Base-by-base conservation (phyloP, 2,888 invertebrate species). In the Diarsia dahlii region DNA sequence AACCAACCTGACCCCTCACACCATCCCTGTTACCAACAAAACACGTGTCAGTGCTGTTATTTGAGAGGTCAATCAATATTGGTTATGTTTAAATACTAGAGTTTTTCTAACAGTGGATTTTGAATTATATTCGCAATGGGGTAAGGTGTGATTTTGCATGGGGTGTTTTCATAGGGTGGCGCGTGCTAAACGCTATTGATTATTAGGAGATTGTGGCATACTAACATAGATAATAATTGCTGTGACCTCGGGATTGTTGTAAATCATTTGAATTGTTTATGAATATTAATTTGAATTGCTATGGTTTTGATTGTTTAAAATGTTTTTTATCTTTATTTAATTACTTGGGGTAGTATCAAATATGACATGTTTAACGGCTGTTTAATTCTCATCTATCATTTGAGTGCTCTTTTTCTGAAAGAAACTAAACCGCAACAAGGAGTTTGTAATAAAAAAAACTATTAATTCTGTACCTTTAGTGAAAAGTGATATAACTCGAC, bases 151-250 rank as follows among this genome's bases (percentile, higher is more conserved):
- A 18, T 79, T 87, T 81, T 45, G 68, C 10, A 56, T 78, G 76
- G 10, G 54, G 20, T 67, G 15, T 73, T 39, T 39, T 70, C 34
- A 72, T 81, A 74, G 91, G 91, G 88, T 89, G 81, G 80, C 87
- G 86, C 86, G 81, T 86, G 86, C 74, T 87, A 87, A 89, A 90
- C 78, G 74, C 81, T 89, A 91, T 93, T 89, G 92, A 92, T 93
- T 91, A 90, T 87, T 87, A 78, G 87, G 69, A 87, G 86, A 87
- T 91, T 91, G 89, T 92, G 91, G 88, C 91, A 90, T 79, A 93
- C 90, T 93, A 91, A 91, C 92, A 93, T 81, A 91, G 87, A 91
- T 88, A 87, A 88, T 84, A 87, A 88, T 84, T 87, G 81, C 76
- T 20, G 79, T 64, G 80, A 84, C 80, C 80, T 85, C 86, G 74